A percentile compares a stretch with the other conserved stretches of the same genome.
phyloP scores from a whole-genome alignment of 1,140 invertebrate species.

The Drosophila rhopaloa region DNA sequence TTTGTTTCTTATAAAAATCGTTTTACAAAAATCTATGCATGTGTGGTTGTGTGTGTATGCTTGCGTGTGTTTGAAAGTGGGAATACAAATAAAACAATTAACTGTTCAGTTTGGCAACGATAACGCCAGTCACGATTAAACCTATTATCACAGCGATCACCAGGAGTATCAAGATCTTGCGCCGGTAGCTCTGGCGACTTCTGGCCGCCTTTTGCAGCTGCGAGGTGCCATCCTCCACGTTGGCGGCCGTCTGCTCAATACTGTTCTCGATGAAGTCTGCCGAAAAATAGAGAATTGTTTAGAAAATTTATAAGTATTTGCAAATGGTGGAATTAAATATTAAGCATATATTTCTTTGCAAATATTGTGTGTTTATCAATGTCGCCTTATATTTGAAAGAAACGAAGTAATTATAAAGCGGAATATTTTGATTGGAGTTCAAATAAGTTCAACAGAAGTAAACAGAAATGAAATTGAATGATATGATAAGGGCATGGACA shows the following conservation, averaged over 20 bases:
- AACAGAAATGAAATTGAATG: no score
- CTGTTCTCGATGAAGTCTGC: conserved; percentile 95
- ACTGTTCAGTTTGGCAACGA: conserved; percentile 86
- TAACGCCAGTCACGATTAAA: conserved; percentile 88
- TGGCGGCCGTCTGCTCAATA: conserved; percentile 91
- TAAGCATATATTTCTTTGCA: no score
- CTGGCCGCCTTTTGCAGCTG: conserved; percentile 91
- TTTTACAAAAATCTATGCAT: conserved; percentile 65
- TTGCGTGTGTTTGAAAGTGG: conserved; percentile 19
- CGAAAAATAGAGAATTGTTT: conserved; percentile 20
- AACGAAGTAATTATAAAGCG: no score
- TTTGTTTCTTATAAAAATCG: conserved; percentile 68
- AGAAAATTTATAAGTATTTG: not conserved
- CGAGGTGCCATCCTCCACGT: conserved; percentile 91
- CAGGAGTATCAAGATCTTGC: conserved; percentile 89
- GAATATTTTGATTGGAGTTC: no score
- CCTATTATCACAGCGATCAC: conserved; percentile 87
- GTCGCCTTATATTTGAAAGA: no score
- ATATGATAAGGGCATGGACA: no score
- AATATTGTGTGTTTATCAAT: no score
- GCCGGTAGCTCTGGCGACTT: conserved; percentile 90
- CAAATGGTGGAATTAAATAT: no score
- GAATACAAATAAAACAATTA: conserved; percentile 77
- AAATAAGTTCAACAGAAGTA: no score
- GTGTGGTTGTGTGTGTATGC: conserved; percentile 36